These are phyloP conservation scores for Acrobasis suavella DNA, from an alignment of 2,888 invertebrate genomes.

Conservation along the genomic window DNA sequence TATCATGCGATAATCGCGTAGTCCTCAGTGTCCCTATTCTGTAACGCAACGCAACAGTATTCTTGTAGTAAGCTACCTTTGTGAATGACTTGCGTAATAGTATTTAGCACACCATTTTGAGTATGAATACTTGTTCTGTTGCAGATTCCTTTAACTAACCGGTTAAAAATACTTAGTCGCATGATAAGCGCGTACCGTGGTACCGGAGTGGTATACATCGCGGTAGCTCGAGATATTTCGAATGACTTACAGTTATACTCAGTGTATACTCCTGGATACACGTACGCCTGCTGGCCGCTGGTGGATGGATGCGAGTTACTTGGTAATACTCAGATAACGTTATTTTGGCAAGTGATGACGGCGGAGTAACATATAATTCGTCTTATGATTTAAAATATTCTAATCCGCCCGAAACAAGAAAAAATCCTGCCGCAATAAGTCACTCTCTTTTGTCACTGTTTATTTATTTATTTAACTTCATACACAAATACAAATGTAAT, in stretches of 20 bases:
- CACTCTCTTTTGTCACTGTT: no score
- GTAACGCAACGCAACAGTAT: no score
- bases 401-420: no score
- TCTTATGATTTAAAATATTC: background rate
- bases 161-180: constrained; percentile 54
- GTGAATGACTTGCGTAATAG: no score
- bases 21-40: no score
- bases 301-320: constrained; percentile 75
- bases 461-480: no score
- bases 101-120: background rate
- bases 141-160: constrained; percentile 44
- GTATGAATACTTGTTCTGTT: constrained; percentile 17
- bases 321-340: constrained; percentile 57
- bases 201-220: constrained; percentile 83
- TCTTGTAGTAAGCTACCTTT: no score
- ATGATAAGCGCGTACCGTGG: constrained; percentile 84
- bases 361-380: no score
- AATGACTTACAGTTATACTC: constrained; percentile 63
- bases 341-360: no score
- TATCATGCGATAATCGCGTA: no score
- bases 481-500: no score
- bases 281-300: constrained; percentile 84
- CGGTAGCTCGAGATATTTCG: constrained; percentile 63
- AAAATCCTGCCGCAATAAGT: no score
- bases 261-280: constrained; percentile 86